phyloP scores from a whole-genome alignment of 92 coral and sea anemone genomes.

The Epizoanthus rinbou region DNA sequence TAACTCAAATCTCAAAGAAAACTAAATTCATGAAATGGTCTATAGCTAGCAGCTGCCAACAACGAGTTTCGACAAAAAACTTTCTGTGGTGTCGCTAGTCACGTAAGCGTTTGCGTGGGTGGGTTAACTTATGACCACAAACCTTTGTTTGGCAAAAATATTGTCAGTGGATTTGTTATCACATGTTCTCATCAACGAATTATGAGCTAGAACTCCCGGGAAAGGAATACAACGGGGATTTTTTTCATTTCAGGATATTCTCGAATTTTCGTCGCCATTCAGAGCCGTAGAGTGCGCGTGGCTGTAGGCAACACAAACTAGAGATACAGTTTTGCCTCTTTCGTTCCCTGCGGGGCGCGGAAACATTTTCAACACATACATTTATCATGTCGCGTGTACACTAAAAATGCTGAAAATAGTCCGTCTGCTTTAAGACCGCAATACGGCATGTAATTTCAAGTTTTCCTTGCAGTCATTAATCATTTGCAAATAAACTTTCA shows the following conservation, averaged over 20 bases:
- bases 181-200: background rate
- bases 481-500: conserved; percentile 22
- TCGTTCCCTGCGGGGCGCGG: too few species aligned
- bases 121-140: conserved; percentile 20
- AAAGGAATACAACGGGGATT: background rate
- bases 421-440: background rate
- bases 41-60: too few species aligned
- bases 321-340: too few species aligned
- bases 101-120: conserved; percentile 25
- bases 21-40: too few species aligned
- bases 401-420: background rate
- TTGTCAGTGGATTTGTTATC: background rate
- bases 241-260: background rate
- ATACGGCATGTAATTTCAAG: background rate
- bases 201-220: background rate
- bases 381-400: too few species aligned
- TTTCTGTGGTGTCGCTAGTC: background rate
- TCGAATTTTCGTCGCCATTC: conserved; percentile 9
- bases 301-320: too few species aligned
- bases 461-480: background rate
- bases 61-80: background rate
- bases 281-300: background rate
- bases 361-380: too few species aligned
- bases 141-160: background rate
- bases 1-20: too few species aligned